Evolutionary conservation across 2,888 invertebrate genomes (phyloP).

Genomic region (Megastigmus dorsalis): DNA sequence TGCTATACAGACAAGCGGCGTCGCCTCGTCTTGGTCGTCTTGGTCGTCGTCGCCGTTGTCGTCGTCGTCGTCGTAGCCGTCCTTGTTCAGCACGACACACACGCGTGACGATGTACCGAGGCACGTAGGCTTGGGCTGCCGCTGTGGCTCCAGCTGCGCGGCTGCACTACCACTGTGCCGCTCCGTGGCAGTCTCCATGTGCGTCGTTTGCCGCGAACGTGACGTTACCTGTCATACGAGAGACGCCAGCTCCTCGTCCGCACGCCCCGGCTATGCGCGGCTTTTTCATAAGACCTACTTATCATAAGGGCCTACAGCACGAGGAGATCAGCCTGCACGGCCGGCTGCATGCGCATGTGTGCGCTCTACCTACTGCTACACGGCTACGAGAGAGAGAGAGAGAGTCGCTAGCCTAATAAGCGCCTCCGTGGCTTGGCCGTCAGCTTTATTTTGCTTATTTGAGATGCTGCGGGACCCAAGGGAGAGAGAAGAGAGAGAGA

Average conservation of each 20-base stretch:
- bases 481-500: not conserved
- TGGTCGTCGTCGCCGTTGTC: no score
- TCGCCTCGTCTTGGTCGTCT: no score
- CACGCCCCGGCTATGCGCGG: conserved; percentile 8
- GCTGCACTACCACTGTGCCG: no score
- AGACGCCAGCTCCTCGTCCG: not conserved
- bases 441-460: conserved; percentile 25
- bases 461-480: not conserved
- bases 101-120: conserved; percentile 55
- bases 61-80: conserved; percentile 46
- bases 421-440: conserved; percentile 13
- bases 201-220: conserved; percentile 73
- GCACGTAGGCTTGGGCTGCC: conserved; percentile 56
- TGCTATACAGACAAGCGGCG: no score
- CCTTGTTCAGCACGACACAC: conserved; percentile 54
- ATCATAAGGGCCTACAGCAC: conserved; percentile 46
- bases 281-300: conserved; percentile 54
- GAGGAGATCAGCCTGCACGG: no score
- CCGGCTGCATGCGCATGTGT: conserved; percentile 6
- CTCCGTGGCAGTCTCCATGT: no score
- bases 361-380: no score
- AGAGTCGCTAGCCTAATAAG: conserved; percentile 38
- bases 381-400: not conserved
- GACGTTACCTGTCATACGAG: conserved; percentile 58
- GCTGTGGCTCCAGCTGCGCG: conserved; percentile 70